Evolutionary conservation across 2,888 invertebrate species (phyloP).

Genomic region (Sabellastarte sp.): DNA sequence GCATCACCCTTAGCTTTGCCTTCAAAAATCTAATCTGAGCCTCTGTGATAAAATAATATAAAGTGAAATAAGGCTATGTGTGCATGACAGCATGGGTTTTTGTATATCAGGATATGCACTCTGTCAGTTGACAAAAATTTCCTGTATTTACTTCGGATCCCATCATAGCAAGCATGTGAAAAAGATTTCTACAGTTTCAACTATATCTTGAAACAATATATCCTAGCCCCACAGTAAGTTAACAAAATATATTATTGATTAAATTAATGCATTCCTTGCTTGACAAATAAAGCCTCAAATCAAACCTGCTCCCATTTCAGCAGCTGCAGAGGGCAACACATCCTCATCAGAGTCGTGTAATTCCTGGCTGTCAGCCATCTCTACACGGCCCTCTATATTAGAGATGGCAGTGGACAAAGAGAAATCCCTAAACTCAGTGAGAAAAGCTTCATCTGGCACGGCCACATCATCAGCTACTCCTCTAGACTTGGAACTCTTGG

Average conservation of each 20-base stretch:
- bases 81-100: background rate
- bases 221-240: no score
- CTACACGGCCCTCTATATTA: constrained; percentile 35
- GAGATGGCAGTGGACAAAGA: constrained; percentile 41
- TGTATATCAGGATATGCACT: background rate
- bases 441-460: constrained; percentile 43
- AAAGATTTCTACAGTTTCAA: no score
- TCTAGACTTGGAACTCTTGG: background rate
- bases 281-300: no score
- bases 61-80: background rate
- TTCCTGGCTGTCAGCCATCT: background rate
- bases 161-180: no score
- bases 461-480: constrained; percentile 49
- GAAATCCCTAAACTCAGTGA: constrained; percentile 46
- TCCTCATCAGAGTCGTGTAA: constrained; percentile 41
- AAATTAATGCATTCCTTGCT: no score
- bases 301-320: constrained; percentile 56
- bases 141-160: no score
- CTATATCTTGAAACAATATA: no score
- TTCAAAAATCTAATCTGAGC: constrained; percentile 58
- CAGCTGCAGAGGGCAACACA: constrained; percentile 48
- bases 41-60: constrained; percentile 39
- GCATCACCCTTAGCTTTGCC: constrained; percentile 58
- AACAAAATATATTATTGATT: no score
- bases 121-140: background rate